Evolutionary conservation across 2,797 vertebrate genomes (phyloP), one percentile per base, ranked within the genome.

Genomic region (Spatula clypeata): DNA sequence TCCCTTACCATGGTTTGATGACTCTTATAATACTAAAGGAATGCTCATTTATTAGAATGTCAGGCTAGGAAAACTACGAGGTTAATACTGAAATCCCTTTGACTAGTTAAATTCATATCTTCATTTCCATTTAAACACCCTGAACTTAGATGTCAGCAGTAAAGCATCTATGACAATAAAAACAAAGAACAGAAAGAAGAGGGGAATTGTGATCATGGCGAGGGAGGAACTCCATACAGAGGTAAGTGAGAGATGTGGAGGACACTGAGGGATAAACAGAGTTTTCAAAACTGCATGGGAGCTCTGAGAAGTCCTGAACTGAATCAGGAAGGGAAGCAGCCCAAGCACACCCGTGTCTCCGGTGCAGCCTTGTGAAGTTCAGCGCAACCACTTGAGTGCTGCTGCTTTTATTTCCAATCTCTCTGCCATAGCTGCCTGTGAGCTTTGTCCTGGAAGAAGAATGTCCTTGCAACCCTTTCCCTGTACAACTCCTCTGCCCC

Each of bases 231-330:
- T 31, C 9, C 7, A 1, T 20, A 2, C 4, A 34, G 40, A 45
- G n/a, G 0, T 16, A 27, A 55, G 38, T 12, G 38, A 66, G 23
- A 12, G 12, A 27, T 8, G 23, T 4, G 1, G 0, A 1, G 34
- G 54, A 6, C 40, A 21, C 27, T 1, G 0, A 0, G 0, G 8
- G n/a, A 0, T 3, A 7, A 6, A 6, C 3, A 0, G 53, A 31
- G n/a, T 2, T 72, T 66, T 27, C 0, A 0, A 38, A 47, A 31
- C 40, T 21, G 26, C 0, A 1, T 3, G 31, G 24, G 44, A 81
- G 45, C 66, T 83, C 51, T 84, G 55, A 8, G 32, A n/a, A 62
- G 19, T 29, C 13, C 9, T 8, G 24, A 27, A 24, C 18, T 55
- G 18, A 47, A 14, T 47, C 24, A 49, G 18, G 53, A 49, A 27